Evolutionary conservation across 2,797 vertebrate genomes (phyloP).

Genomic region (Bovichtus variegatus): DNA sequence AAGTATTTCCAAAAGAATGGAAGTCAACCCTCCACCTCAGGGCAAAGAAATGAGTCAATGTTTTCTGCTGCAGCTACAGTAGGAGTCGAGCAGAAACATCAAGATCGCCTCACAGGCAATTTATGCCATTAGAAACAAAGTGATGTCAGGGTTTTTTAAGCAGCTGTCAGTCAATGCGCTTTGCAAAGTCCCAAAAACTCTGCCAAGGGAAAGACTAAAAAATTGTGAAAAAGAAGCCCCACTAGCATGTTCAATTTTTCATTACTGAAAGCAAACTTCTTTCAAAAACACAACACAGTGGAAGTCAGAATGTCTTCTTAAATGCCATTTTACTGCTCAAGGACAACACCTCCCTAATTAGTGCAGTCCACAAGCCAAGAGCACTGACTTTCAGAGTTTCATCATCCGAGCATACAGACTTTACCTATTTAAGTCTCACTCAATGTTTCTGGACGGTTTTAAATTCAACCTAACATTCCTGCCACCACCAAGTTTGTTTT

Average conservation of each 20-base stretch:
- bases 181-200: constrained; percentile 29
- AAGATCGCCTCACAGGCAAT: constrained; percentile 64
- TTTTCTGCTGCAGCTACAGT: constrained; percentile 72
- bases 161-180: constrained; percentile 64
- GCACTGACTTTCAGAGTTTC: background rate
- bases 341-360: background rate
- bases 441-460: background rate
- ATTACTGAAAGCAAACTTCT: constrained; percentile 1
- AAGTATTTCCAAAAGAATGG: constrained; percentile 74
- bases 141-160: constrained; percentile 29
- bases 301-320: constrained; percentile 13
- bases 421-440: background rate
- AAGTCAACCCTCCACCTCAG: constrained; percentile 73
- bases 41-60: constrained; percentile 78
- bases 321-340: constrained; percentile 24
- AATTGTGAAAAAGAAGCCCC: constrained; percentile 26
- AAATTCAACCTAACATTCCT: background rate
- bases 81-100: constrained; percentile 65
- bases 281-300: constrained; percentile 7
- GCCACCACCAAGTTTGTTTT: background rate
- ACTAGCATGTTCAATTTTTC: constrained; percentile 19
- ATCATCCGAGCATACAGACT: background rate
- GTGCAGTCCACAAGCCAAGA: background rate
- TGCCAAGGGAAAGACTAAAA: constrained; percentile 27
- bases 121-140: constrained; percentile 58